These are phyloP conservation scores for Microctenopoma stevenorrisi DNA, from an alignment of 2,797 vertebrate species.

Conservation along the genomic window DNA sequence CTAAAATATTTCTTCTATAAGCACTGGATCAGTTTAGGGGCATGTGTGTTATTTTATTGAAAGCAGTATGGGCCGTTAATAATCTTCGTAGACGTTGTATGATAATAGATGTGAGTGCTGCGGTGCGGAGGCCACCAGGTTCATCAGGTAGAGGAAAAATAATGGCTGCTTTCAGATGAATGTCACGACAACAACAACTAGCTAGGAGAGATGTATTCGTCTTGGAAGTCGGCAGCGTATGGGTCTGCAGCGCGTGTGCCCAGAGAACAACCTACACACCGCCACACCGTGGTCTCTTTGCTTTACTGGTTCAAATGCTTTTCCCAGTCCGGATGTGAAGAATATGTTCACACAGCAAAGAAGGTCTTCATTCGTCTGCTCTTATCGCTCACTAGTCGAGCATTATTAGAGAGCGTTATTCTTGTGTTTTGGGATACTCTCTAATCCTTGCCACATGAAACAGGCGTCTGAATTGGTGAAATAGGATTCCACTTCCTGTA, in stretches of 20 bases:
- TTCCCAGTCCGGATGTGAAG: slow-evolving; percentile 46
- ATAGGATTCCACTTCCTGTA: slow-evolving; percentile 62
- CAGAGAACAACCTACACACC: slow-evolving; percentile 37
- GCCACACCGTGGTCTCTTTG: slow-evolving; percentile 44
- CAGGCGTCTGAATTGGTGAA: slow-evolving; percentile 51
- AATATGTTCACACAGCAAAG: slow-evolving; percentile 32
- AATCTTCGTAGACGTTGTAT: slow-evolving; percentile 48
- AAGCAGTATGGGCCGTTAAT: slow-evolving; percentile 42
- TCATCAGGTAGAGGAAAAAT: slow-evolving; percentile 65
- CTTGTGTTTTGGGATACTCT: slow-evolving; percentile 44
- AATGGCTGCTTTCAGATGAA: slow-evolving; percentile 58
- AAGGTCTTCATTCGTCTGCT: slow-evolving; percentile 33
- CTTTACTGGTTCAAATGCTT: slow-evolving; percentile 51
- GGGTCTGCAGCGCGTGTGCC: slow-evolving; percentile 29
- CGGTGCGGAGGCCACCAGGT: slow-evolving; percentile 56
- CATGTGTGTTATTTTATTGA: slow-evolving; percentile 45
- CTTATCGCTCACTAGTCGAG: slow-evolving; percentile 45
- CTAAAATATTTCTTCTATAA: slow-evolving; percentile 45
- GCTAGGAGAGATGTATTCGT: slow-evolving; percentile 52
- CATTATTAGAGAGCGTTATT: slow-evolving; percentile 45
- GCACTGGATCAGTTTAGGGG: slow-evolving; percentile 38
- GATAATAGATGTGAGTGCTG: slow-evolving; percentile 60
- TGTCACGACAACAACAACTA: slow-evolving; percentile 44
- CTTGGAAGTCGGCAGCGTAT: slow-evolving; percentile 57
- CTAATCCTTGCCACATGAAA: slow-evolving; percentile 56